phyloP scores from a whole-genome alignment of 1,140 invertebrate genomes.

The Rhopalosiphum padi region DNA sequence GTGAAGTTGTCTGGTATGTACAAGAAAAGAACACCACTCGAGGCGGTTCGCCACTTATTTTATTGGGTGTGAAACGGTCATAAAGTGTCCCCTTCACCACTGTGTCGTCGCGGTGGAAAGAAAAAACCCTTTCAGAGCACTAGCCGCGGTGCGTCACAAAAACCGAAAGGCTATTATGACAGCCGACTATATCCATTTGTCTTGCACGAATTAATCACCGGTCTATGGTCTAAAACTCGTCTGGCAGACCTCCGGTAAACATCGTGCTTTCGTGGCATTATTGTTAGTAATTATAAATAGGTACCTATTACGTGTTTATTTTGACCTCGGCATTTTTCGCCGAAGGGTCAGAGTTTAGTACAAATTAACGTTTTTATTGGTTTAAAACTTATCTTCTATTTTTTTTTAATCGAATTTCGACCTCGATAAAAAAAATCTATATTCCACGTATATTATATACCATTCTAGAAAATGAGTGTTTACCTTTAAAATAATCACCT shows the following conservation, averaged over 20 bases:
- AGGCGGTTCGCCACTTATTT: neutral
- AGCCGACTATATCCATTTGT: neutral
- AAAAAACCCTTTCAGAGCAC: neutral
- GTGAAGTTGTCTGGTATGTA: neutral
- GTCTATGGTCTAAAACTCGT: neutral
- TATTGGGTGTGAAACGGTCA: conserved; percentile 26
- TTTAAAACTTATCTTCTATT: neutral
- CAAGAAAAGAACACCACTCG: neutral
- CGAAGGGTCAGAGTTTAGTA: neutral
- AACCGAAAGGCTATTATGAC: neutral
- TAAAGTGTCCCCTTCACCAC: neutral
- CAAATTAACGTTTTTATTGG: neutral
- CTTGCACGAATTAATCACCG: neutral
- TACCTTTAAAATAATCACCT: neutral
- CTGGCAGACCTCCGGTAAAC: neutral
- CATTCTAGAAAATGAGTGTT: neutral
- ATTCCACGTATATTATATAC: neutral
- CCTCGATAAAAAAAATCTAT: conserved; percentile 10
- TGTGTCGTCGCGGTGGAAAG: neutral
- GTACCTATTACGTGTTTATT: neutral
- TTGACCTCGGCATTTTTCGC: neutral
- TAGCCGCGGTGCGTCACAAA: neutral
- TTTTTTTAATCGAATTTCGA: neutral
- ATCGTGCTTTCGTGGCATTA: neutral
- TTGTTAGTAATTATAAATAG: neutral